Base-by-base conservation (phyloP, 53 echinoderm and acorn worm species). In the Echinometra lucunter region DNA sequence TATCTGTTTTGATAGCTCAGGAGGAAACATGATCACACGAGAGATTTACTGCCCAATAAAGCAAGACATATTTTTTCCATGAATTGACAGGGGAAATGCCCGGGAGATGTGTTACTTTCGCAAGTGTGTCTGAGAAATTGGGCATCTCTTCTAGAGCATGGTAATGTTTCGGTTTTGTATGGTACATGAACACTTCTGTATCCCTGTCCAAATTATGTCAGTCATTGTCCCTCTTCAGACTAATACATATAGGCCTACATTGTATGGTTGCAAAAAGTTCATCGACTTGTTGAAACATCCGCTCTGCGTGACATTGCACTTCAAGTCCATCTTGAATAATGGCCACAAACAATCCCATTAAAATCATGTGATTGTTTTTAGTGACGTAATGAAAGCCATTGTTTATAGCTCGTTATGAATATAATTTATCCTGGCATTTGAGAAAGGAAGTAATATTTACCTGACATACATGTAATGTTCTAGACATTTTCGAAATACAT, bases 21-120 rank as follows among this genome's bases (percentile, higher is more conserved):
- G 18, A 85, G 53, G 85, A 85, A 85, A 85, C 19, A n/a, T 85
- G 85, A 85, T 27, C 47, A 19, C n/a, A 19, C 49, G 85, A 53
- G 49, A 85, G n/a, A 85, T 85, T 85, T 45, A 85, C 15, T 47
- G 85, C n/a, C n/a, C 49, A 85, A 45, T 85, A 49, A 85, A 49
- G 49, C 12, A 17, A 23, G n/a, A 85, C 85, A 85, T 85, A 85
- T 85, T 85, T 85, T 49, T 85, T 12, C 45, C 49, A 49, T 85
- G 49, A 85, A 85, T 49, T 85, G 85, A 49, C 45, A 49, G 40
- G 85, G 44, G 85, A 85, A 45, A 85, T 85, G 45, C 85, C 85
- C 44, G 25, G 12, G 35, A 72, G 44, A 81, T 81, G 12, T 10
- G 49, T 85, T 85, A 49, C 85, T 85, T 85, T 85, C 85, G 28